Evolutionary conservation across 2,888 invertebrate genomes (phyloP).

Genomic region (Meandrusa payeni): DNA sequence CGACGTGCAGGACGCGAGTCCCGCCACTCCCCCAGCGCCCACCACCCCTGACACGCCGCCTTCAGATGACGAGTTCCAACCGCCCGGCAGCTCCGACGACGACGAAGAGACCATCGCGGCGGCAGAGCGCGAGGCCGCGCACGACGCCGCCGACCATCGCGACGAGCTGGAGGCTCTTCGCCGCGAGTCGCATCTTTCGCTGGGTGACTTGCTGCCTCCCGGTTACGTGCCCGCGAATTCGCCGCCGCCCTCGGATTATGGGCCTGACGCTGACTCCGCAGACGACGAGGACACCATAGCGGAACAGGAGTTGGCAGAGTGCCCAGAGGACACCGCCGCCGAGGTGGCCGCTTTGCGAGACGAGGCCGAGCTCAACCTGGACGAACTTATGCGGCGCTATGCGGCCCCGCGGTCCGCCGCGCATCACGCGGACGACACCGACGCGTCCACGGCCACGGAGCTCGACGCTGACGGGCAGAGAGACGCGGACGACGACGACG

Average conservation of each 20-base stretch:
- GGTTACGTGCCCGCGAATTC: constrained; percentile 86
- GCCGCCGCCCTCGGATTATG: constrained; percentile 87
- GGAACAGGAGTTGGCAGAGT: constrained; percentile 83
- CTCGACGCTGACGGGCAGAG: constrained; percentile 37
- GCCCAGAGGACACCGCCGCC: constrained; percentile 74
- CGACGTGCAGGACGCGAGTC: constrained; percentile 20
- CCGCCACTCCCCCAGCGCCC: constrained; percentile 28
- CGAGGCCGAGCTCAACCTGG: constrained; percentile 90
- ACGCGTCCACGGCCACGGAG: constrained; percentile 26
- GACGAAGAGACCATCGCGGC: constrained; percentile 97
- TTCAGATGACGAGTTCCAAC: constrained; percentile 89
- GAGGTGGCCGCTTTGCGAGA: constrained; percentile 90
- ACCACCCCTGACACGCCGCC: constrained; percentile 41
- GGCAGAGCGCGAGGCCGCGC: constrained; percentile 85
- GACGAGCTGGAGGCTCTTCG: constrained; percentile 92
- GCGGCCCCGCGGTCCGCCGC: constrained; percentile 32
- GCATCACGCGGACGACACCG: constrained; percentile 23
- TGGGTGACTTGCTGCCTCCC: constrained; percentile 93
- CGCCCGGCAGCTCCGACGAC: constrained; percentile 86
- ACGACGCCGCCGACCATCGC: constrained; percentile 74
- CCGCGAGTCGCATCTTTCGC: constrained; percentile 93
- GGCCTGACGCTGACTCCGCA: constrained; percentile 84
- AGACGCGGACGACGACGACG: constrained; percentile 31
- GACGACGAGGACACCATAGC: constrained; percentile 79
- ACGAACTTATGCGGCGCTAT: constrained; percentile 90